Percentiles rank a stretch among this genome's conserved stretches.
phyloP scores from a whole-genome alignment of 2,113 vertebrate genomes.

The Onychostoma macrolepis region DNA sequence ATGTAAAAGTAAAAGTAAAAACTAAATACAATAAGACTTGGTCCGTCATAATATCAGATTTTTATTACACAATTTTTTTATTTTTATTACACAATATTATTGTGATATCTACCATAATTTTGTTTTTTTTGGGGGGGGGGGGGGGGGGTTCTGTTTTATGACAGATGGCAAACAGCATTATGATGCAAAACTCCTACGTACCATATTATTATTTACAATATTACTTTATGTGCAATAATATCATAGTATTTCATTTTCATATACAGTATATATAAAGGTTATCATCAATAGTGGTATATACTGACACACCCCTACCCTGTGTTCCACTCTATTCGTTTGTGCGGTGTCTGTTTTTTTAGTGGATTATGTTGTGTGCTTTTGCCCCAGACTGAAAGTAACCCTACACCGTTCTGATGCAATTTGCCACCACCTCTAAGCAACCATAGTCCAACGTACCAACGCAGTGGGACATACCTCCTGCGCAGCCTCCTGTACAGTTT shows the following conservation, averaged over 20 bases:
- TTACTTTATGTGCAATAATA: background rate
- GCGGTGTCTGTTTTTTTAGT: background rate
- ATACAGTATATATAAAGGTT: background rate
- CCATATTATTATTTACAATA: background rate
- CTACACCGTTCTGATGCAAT: background rate
- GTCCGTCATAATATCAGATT: background rate
- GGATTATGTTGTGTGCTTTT: background rate
- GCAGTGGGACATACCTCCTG: slow-evolving; percentile 79
- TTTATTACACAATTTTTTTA: background rate
- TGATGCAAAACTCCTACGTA: background rate
- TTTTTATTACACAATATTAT: background rate
- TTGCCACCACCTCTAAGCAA: background rate
- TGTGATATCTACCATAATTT: background rate
- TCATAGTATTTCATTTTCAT: background rate
- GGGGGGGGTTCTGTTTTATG: background rate
- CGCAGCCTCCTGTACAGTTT: slow-evolving; percentile 84
- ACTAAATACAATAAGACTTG: background rate
- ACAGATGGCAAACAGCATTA: background rate
- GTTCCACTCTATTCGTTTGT: background rate
- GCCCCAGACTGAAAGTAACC: background rate
- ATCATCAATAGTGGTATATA: background rate
- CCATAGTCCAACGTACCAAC: background rate
- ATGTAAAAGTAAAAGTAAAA: too few relatives aligned
- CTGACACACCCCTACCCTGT: background rate
- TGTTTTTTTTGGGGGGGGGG: too few relatives aligned